Evolutionary conservation across 2,797 vertebrate genomes (phyloP).

Genomic region (Cyclura pinguis): DNA sequence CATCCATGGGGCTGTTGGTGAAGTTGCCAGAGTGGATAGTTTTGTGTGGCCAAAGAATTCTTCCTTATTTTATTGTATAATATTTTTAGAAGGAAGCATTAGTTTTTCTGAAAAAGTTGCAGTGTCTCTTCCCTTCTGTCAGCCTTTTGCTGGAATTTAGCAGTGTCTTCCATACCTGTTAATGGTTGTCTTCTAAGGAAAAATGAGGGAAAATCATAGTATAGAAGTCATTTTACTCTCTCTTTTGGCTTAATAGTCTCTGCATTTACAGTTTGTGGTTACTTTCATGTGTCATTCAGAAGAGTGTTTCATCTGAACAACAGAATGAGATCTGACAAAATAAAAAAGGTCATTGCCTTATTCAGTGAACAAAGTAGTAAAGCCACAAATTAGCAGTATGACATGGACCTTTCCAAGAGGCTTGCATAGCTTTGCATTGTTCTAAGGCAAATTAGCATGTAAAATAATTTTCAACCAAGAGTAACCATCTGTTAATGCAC

Average conservation of each 20-base stretch:
- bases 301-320: constrained; percentile 34
- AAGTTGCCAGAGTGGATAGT: not conserved
- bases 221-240: not conserved
- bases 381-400: constrained; percentile 43
- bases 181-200: not conserved
- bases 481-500: not conserved
- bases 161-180: no score
- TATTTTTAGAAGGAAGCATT: not conserved
- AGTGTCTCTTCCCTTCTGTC: constrained; percentile 7
- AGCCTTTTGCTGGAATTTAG: no score
- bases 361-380: constrained; percentile 36
- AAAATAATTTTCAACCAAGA: constrained; percentile 15
- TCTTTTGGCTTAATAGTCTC: constrained; percentile 23
- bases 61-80: no score
- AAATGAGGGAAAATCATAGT: not conserved
- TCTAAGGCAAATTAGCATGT: constrained; percentile 22
- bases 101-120: constrained; percentile 18
- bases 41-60: not conserved
- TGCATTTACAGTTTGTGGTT: not conserved
- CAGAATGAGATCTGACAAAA: constrained; percentile 25
- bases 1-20: not conserved
- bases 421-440: constrained; percentile 22
- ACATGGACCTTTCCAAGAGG: not conserved
- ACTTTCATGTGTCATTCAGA: constrained; percentile 24
- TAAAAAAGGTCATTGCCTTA: constrained; percentile 10